phyloP scores from a whole-genome alignment of 2,888 invertebrate species.

The Patella depressa region DNA sequence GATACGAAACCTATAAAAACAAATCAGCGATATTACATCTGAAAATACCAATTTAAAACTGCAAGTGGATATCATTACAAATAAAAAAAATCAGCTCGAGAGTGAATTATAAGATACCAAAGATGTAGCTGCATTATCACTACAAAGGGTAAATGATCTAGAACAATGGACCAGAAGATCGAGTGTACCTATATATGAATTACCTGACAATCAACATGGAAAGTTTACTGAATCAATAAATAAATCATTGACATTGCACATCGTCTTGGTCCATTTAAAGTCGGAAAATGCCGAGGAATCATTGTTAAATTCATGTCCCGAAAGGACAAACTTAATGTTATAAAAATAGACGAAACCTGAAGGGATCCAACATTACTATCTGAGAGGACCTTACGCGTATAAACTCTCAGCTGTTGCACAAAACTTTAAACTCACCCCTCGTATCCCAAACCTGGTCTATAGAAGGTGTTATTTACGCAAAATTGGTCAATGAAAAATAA shows the following conservation, averaged over 20 bases:
- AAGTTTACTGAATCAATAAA: background rate
- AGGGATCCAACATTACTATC: background rate
- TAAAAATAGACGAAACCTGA: background rate
- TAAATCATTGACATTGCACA: background rate
- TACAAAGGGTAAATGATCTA: no score
- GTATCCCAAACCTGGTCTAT: conserved; percentile 4
- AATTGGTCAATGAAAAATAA: no score
- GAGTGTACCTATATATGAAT: no score
- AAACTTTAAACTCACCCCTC: background rate
- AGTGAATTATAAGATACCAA: background rate
- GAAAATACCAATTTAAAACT: no score
- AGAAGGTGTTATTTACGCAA: no score
- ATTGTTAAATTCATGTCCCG: background rate
- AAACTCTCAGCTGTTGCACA: background rate
- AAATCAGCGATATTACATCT: no score
- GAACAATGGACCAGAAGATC: no score
- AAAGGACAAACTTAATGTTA: background rate
- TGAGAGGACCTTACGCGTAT: background rate
- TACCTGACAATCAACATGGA: no score
- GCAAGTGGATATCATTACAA: background rate
- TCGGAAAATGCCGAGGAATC: background rate
- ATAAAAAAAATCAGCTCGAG: background rate
- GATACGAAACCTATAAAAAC: no score
- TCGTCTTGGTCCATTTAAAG: background rate
- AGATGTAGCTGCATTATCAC: no score